Evolutionary conservation across 2,888 invertebrate species (phyloP), one percentile per base, ranked within the genome.

Genomic region (Drosophila greeni): DNA sequence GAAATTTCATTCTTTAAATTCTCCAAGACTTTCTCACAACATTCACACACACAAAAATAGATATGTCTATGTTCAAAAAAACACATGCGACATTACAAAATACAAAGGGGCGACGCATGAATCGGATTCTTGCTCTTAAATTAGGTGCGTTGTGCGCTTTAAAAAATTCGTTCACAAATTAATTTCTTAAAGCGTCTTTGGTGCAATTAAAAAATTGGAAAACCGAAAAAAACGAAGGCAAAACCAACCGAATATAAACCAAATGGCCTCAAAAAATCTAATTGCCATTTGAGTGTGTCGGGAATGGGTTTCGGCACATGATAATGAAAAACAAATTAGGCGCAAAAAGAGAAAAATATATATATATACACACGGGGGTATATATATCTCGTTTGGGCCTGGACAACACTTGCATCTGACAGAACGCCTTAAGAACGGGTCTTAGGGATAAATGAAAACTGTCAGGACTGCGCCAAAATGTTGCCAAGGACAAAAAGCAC

Each of bases 31-130:
- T 40, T 48, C 52, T 48, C 12, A 55, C 64, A 20, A 29, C 59
- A 40, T 23, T 51, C 61, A 43, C 42, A 67, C 61, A 34, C 52
- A 43, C 53, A 54, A 52, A 61, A 47, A 42, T n/a, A 42, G 18
- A 51, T 51, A 45, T 57, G 8, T 48, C 60, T 37, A 45, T 16
- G 51, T 18, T 24, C 23, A 29, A 18, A 18, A 47, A 9, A 43
- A 7, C 26, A 69, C 82, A 86, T 86, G 86, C 86, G 69, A 80
- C 82, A 85, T 74, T 66, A 73, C 84, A 86, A 86, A 86, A 86
- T 82, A 80, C 85, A 85, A 85, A 85, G 79, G 59, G 33, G 11
- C 16, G 48, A 43, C 62, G 47, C 62, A 42, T 40, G 48, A 36
- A 66, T 66, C 45, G 65, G 72, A 75, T 75, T 81, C 76, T 60